phyloP scores from a whole-genome alignment of 2,113 vertebrate species.

The Ptilorrhoa leucosticta region DNA sequence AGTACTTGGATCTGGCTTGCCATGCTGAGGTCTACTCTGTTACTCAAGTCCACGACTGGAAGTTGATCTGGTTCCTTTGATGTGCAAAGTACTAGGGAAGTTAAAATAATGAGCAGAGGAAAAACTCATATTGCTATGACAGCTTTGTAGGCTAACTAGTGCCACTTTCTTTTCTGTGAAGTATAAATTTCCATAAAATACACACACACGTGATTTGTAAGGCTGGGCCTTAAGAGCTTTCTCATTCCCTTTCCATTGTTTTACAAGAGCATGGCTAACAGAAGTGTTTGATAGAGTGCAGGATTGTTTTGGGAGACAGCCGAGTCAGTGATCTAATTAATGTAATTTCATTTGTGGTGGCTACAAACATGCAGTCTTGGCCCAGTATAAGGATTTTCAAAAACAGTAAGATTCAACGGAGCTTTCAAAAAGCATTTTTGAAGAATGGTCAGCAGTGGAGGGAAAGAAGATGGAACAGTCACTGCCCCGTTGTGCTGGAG shows the following conservation, averaged over 20 bases:
- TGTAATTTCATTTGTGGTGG: not conserved
- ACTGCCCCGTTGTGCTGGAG: not conserved
- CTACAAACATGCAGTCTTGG: not conserved
- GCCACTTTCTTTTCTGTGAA: not conserved
- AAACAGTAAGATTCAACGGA: not conserved
- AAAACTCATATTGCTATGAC: not conserved
- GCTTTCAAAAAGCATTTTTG: not conserved
- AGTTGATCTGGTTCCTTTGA: not conserved
- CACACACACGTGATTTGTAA: not conserved
- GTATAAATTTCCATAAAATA: not conserved
- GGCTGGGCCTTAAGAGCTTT: not conserved
- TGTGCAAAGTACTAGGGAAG: not conserved
- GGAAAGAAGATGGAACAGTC: not conserved
- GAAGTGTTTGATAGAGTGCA: not conserved
- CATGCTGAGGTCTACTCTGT: not conserved
- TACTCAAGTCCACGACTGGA: not conserved
- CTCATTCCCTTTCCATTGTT: not conserved
- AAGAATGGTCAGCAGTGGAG: not conserved
- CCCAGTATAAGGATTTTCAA: not conserved
- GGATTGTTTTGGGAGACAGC: not conserved
- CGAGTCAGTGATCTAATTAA: not conserved
- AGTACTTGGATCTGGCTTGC: not conserved
- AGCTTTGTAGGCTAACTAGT: not conserved
- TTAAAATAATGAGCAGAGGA: not conserved
- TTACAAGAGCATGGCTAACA: not conserved